These are phyloP conservation scores for Cyphomyrmex costatus DNA, from an alignment of 1,140 invertebrate genomes.

Conservation along the genomic window DNA sequence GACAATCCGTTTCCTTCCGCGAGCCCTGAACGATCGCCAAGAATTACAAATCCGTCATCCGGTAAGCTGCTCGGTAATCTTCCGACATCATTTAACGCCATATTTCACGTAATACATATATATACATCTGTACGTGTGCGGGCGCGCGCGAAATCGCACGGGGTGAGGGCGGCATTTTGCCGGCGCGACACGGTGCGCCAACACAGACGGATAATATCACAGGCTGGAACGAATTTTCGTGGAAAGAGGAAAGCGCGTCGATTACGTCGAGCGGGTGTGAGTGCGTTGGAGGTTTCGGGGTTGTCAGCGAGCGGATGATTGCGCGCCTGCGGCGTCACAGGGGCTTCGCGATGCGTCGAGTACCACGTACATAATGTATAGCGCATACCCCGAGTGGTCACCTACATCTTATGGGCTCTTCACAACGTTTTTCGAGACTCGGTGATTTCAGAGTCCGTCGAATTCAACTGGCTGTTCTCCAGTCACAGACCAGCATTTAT, in stretches of 20 bases:
- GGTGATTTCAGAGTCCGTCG: background rate
- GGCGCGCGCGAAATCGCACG: constrained; percentile 1
- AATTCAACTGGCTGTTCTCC: too few species aligned
- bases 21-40: constrained; percentile 17
- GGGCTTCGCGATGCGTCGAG: constrained; percentile 74
- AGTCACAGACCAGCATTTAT: background rate
- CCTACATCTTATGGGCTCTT: constrained; percentile 71
- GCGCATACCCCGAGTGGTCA: constrained; percentile 70
- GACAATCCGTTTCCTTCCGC: background rate
- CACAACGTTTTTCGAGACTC: constrained; percentile 66
- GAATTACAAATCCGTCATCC: constrained; percentile 73
- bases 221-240: constrained; percentile 72
- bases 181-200: constrained; percentile 60
- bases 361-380: constrained; percentile 76
- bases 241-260: constrained; percentile 70
- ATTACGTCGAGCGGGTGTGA: constrained; percentile 62
- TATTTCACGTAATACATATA: constrained; percentile 75
- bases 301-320: constrained; percentile 78
- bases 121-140: constrained; percentile 29
- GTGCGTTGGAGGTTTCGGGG: constrained; percentile 74
- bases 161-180: constrained; percentile 58
- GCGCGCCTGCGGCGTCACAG: constrained; percentile 77
- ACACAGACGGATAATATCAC: constrained; percentile 64
- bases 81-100: constrained; percentile 78
- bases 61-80: constrained; percentile 79